Conservation (phyloP, 1,140 invertebrate genomes). For the Drosophila seguyi region DNA sequence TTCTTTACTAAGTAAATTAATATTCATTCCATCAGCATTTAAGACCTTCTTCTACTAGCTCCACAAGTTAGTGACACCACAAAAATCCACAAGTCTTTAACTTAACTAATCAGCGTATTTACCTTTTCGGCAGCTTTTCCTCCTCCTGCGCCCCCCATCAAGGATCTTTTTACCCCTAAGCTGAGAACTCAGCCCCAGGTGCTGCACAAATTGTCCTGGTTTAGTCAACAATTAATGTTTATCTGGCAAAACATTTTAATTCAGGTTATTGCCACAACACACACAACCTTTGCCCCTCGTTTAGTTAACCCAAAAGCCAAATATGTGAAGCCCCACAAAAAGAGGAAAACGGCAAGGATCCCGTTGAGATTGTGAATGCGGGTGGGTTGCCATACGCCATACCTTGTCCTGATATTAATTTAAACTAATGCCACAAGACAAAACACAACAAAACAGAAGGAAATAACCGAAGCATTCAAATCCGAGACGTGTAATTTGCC, state of each 20-base stretch:
- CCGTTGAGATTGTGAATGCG: conserved; percentile 31
- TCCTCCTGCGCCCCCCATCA: background rate
- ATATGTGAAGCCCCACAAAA: conserved; percentile 14
- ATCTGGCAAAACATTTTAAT: conserved; percentile 53
- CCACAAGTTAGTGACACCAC: background rate
- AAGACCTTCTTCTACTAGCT: background rate
- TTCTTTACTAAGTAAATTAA: background rate
- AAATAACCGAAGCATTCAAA: conserved; percentile 61
- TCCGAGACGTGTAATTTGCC: conserved; percentile 61
- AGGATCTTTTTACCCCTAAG: conserved; percentile 2
- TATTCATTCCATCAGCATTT: background rate
- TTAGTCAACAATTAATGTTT: conserved; percentile 59
- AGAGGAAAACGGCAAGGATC: conserved; percentile 14
- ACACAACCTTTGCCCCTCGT: conserved; percentile 12
- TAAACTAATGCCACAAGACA: conserved; percentile 62
- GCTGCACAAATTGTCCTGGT: conserved; percentile 41
- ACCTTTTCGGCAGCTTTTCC: conserved; percentile 1
- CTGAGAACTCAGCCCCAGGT: conserved; percentile 18
- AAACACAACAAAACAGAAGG: conserved; percentile 34
- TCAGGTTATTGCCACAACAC: conserved; percentile 34
- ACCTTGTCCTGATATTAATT: conserved; percentile 65
- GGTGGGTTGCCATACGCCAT: conserved; percentile 21
- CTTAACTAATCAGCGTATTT: conserved; percentile 16
- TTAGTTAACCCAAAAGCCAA: conserved; percentile 17
- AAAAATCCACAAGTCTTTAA: conserved; percentile 10